Base-by-base conservation (phyloP, 2,113 vertebrate genomes). In the Benitochromis conjunctus region DNA sequence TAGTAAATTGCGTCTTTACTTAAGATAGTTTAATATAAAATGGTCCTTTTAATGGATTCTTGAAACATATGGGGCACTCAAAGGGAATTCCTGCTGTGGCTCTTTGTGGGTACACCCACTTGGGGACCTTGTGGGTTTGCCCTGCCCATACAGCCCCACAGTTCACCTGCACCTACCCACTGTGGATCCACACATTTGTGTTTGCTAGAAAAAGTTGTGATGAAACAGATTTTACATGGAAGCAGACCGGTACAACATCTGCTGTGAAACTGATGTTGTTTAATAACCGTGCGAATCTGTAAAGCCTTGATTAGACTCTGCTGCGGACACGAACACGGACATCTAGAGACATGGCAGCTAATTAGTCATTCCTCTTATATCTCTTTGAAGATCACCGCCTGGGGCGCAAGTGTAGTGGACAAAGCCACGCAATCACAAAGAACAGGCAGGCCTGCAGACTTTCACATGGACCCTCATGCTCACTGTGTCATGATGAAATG, bases 141-240 rank as follows among this genome's bases (percentile, higher is more conserved):
- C 1, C 24, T 71, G 7, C 66, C 13, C 2, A 46, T 6, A 46
- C 66, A 71, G 66, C 38, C 21, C 66, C 66, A 71, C 21, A 71
- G 8, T 26, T 71, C 66, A 71, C 66, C 66, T 46, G 38, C 21
- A 71, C 0, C 1, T 71, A 71, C 38, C 0, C 66, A 48, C 21
- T 71, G 0, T 71, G 41, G 66, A 18, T 0, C 41, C 5, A 2
- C 9, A 1, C 41, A 48, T 46, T 12, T 3, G 0, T 16, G 41
- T 29, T 74, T 74, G 0, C 0, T 48, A 46, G 24, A 14, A 74
- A 48, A 48, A 29, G 9, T 26, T 74, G 69, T 31, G 69, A 74
- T 12, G 9, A 74, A 74, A 48, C 43, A 1, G 43, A 48, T 74
- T 74, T 74, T 48, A 51, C 43, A 48, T 48, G 69, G 24, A 19